Evolutionary conservation across 2,113 vertebrate species (phyloP).

Genomic region (Zingel zingel): DNA sequence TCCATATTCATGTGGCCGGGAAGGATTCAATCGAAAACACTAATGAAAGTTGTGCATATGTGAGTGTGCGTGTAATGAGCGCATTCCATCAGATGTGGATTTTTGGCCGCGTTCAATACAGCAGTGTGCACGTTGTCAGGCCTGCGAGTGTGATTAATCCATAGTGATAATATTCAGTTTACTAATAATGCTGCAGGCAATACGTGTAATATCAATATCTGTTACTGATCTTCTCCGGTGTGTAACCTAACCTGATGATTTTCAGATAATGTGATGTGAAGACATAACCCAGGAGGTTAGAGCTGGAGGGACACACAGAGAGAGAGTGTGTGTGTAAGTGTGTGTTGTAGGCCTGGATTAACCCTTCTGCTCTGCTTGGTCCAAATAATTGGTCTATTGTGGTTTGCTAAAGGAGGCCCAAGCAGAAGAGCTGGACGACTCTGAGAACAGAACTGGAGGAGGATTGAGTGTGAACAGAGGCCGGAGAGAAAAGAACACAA

Average conservation of each 20-base stretch:
- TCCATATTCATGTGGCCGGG: slow-evolving; percentile 37
- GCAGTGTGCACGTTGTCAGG: slow-evolving; percentile 8
- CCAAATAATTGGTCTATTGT: slow-evolving; percentile 70
- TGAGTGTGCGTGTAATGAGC: neutral
- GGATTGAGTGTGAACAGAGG: slow-evolving; percentile 16
- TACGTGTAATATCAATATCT: slow-evolving; percentile 75
- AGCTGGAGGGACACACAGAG: slow-evolving; percentile 2
- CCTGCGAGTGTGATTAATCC: slow-evolving; percentile 44
- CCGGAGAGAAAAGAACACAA: neutral
- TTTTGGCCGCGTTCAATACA: neutral
- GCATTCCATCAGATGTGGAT: neutral
- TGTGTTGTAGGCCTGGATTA: slow-evolving; percentile 47
- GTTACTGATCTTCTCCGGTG: slow-evolving; percentile 56
- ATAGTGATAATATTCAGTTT: slow-evolving; percentile 62
- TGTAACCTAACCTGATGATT: slow-evolving; percentile 64
- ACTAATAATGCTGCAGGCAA: slow-evolving; percentile 69
- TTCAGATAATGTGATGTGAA: slow-evolving; percentile 69
- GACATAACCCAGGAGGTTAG: slow-evolving; percentile 54
- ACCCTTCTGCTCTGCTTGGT: slow-evolving; percentile 67
- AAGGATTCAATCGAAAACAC: slow-evolving; percentile 51
- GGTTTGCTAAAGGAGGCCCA: slow-evolving; percentile 39
- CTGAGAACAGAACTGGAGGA: slow-evolving; percentile 21
- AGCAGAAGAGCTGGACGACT: slow-evolving; percentile 33
- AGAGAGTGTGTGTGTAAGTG: neutral
- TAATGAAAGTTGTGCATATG: slow-evolving; percentile 36